Conservation (phyloP, 2,113 vertebrate species). For the Protobothrops mucrosquamatus region DNA sequence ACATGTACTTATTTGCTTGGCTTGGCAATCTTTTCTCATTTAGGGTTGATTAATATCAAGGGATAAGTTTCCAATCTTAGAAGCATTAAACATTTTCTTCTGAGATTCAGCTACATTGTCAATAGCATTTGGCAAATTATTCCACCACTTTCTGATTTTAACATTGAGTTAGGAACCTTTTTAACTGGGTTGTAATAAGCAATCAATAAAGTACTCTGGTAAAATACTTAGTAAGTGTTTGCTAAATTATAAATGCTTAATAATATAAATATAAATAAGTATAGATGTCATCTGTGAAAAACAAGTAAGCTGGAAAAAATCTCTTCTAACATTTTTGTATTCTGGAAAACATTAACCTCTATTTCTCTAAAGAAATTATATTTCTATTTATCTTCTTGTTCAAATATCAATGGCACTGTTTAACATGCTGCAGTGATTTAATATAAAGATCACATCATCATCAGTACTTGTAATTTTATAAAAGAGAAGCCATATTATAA, state of each 20-base stretch:
- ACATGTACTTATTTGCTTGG: not conserved
- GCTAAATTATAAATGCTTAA: not conserved
- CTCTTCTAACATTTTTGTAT: not conserved
- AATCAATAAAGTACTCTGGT: not conserved
- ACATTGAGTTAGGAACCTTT: not conserved
- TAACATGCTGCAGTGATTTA: not conserved
- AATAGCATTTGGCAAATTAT: not conserved
- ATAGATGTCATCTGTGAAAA: not conserved
- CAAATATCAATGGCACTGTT: not conserved
- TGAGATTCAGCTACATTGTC: not conserved
- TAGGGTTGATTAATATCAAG: not conserved
- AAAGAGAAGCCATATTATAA: slow-evolving; percentile 1
- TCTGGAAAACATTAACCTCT: not conserved
- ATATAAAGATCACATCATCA: not conserved
- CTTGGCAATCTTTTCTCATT: not conserved
- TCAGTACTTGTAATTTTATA: not conserved
- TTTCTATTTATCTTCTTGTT: not conserved
- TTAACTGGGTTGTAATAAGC: not conserved
- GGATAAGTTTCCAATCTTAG: not conserved
- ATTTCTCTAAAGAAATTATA: not conserved
- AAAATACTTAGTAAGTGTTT: not conserved
- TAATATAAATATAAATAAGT: not conserved
- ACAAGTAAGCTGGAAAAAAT: not conserved
- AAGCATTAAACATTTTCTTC: not conserved
- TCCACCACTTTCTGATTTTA: not conserved